Percentiles rank a stretch among this genome's conserved stretches.
Evolutionary conservation across 2,113 vertebrate genomes (phyloP).

Genomic region (Bucco capensis): DNA sequence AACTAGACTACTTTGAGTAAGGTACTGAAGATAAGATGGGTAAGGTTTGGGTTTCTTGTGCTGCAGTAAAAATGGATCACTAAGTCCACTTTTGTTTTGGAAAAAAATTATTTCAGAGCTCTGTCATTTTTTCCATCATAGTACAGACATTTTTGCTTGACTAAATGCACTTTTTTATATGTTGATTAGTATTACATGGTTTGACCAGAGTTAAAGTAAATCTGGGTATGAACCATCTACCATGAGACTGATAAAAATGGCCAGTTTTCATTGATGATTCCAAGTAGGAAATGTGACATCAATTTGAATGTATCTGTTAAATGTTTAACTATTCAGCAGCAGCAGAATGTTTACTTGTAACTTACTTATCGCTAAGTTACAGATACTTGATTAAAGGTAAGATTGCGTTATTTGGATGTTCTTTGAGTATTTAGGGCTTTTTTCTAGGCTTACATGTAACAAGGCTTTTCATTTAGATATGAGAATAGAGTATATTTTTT

Average conservation of each 20-base stretch:
- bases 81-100: neutral
- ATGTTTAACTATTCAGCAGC: neutral
- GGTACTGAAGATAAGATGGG: neutral
- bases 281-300: neutral
- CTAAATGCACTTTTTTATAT: neutral
- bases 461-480: neutral
- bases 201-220: neutral
- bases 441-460: neutral
- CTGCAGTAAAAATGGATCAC: neutral
- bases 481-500: neutral
- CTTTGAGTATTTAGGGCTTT: neutral
- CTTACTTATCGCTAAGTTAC: rapidly evolving
- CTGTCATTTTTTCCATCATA: neutral
- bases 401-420: neutral
- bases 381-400: neutral
- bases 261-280: neutral
- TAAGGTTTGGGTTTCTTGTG: neutral
- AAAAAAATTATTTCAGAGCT: neutral
- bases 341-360: neutral
- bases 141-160: neutral
- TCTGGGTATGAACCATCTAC: neutral
- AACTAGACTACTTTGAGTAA: neutral
- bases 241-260: neutral
- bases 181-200: rapidly evolving
- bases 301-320: neutral